These are phyloP conservation scores for Nephrotoma appendiculata DNA, from an alignment of 2,888 invertebrate species.

Conservation along the genomic window DNA sequence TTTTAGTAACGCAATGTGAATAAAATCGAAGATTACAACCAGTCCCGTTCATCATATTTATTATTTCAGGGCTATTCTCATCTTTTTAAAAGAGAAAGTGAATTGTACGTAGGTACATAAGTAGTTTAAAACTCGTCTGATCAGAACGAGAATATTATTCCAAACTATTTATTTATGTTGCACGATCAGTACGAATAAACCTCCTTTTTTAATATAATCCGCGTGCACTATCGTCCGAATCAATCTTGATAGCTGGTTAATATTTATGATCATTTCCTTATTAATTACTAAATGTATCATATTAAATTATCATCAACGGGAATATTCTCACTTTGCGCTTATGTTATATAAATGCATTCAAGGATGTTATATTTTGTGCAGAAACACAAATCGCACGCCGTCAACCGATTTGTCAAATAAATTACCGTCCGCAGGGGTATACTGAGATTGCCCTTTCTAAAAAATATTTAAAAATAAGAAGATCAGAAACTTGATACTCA, in stretches of 20 bases:
- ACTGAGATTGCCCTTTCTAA: background rate
- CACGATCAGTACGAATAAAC: background rate
- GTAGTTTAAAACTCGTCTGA: background rate
- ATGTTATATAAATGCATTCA: background rate
- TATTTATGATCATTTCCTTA: background rate
- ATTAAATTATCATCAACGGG: background rate
- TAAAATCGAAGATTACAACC: background rate
- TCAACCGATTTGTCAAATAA: background rate
- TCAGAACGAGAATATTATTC: background rate
- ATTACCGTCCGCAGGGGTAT: background rate
- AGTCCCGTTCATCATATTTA: background rate
- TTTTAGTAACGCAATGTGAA: background rate
- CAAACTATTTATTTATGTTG: background rate
- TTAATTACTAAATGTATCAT: background rate
- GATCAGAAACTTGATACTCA: background rate
- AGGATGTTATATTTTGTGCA: background rate
- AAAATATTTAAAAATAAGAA: background rate
- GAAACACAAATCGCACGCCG: background rate
- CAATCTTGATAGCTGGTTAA: background rate
- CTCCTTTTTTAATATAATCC: background rate
- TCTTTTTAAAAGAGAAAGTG: background rate
- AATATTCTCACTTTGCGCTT: background rate
- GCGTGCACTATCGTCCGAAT: background rate
- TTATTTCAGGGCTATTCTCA: background rate
- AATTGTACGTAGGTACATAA: background rate